Base-by-base conservation (phyloP, 2,797 vertebrate genomes). In the Acropternis orthonyx region DNA sequence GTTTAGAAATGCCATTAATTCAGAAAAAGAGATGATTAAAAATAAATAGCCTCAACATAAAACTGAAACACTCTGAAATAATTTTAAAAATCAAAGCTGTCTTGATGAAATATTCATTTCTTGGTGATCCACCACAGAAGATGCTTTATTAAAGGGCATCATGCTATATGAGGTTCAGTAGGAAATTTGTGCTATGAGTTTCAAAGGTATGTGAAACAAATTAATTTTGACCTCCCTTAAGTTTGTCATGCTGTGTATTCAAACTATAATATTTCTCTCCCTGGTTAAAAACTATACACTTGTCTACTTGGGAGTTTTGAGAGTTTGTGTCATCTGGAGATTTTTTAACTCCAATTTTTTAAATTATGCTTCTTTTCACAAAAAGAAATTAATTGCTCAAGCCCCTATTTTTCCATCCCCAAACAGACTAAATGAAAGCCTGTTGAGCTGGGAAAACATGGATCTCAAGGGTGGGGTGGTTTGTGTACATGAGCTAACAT, bases 401-500 rank as follows among this genome's bases (percentile, higher is more conserved):
- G 30, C 2, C 2, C 4, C 15, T 66, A 7, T 34, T 75, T 79
- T 85, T 69, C 30, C n/a, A 68, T 26, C 14, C 14, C 34, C 44
- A 75, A 85, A 14, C 10, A 65, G 51, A 12, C 28, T 68, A 80
- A 54, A 58, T 17, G 23, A 51, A 76, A 80, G 62, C 10, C 12
- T 77, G 4, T 7, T 76, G 58, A 55, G 39, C 23, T 54, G 52
- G 17, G 7, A 58, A 89, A 55, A 13, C 10, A 28, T 0, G 0
- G 11, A 71, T 84, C 37, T 66, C 44, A 52, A 16, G 15, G 8
- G 10, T 26, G 43, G 10, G 5, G 14, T 30, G 2, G 78, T 51
- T 56, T 37, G 23, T 43, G 12, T 65, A 28, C 2, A 0, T 41
- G 10, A 11, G 8, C 27, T 48, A 65, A 44, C 6, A 72, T 2